Conservation (phyloP, 2,888 invertebrate genomes). For the Plagodis pulveraria region DNA sequence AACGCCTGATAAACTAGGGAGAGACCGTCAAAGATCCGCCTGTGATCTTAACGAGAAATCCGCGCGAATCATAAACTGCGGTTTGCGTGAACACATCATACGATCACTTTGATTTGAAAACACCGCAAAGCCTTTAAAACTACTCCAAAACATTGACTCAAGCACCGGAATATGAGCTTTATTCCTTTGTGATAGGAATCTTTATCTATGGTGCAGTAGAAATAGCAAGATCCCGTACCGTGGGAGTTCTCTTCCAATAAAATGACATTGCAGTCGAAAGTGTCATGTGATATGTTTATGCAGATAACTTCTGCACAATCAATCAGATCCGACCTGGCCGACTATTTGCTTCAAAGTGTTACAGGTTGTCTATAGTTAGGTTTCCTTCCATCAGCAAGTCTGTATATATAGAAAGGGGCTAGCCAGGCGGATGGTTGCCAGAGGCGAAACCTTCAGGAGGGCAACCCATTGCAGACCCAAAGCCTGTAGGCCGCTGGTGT, state of each 20-base stretch:
- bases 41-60: slow-evolving; percentile 70
- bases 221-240: slow-evolving; percentile 16
- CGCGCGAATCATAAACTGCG: slow-evolving; percentile 68
- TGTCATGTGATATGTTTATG: slow-evolving; percentile 12
- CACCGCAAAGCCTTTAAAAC: slow-evolving; percentile 61
- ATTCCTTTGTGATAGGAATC: slow-evolving; percentile 3
- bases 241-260: slow-evolving; percentile 43
- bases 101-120: slow-evolving; percentile 72
- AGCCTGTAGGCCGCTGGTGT: no score
- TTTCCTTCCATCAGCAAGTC: no score
- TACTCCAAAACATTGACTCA: slow-evolving; percentile 23
- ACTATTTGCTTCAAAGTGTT: no score
- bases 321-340: neutral
- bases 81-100: slow-evolving; percentile 54
- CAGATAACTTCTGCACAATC: neutral
- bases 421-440: no score
- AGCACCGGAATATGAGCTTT: slow-evolving; percentile 7
- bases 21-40: slow-evolving; percentile 37
- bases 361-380: no score
- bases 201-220: neutral
- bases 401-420: no score
- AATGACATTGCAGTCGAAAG: slow-evolving; percentile 26
- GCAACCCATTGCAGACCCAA: no score
- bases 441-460: no score
- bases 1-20: neutral